phyloP scores from a whole-genome alignment of 2,797 vertebrate species.

The Mormyrus proboscirostris region DNA sequence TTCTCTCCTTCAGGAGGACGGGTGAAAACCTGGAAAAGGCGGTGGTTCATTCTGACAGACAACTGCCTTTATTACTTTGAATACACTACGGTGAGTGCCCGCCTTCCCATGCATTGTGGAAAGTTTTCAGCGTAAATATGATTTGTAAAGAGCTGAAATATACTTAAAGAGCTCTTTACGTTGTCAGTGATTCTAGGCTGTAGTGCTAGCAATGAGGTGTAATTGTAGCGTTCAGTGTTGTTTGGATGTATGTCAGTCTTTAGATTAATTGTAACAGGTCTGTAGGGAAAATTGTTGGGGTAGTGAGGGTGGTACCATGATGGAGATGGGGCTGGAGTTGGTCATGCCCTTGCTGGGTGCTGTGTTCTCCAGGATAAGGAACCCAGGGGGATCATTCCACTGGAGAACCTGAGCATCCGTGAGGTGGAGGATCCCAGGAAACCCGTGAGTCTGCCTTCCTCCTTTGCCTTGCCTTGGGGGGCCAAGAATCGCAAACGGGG shows the following conservation, averaged over 20 bases:
- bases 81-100: slow-evolving; percentile 83
- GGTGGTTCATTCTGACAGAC: slow-evolving; percentile 97
- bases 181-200: not conserved
- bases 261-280: not conserved
- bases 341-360: not conserved
- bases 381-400: slow-evolving; percentile 83
- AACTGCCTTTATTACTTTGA: slow-evolving; percentile 98
- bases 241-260: not conserved
- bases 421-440: slow-evolving; percentile 92
- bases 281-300: not conserved
- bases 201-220: not conserved
- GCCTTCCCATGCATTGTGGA: not conserved
- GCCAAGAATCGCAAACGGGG: not conserved
- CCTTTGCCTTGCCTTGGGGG: not conserved
- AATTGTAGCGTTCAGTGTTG: not conserved
- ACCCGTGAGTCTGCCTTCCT: slow-evolving; percentile 61
- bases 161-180: not conserved
- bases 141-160: not conserved
- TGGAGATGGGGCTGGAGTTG: not conserved
- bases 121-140: not conserved
- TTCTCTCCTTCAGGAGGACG: slow-evolving; percentile 72
- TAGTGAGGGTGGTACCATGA: not conserved
- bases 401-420: slow-evolving; percentile 89
- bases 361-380: slow-evolving; percentile 78
- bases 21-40: slow-evolving; percentile 96